Evolutionary conservation across 2,113 vertebrate species (phyloP).

Genomic region (Opisthocomus hoazin): DNA sequence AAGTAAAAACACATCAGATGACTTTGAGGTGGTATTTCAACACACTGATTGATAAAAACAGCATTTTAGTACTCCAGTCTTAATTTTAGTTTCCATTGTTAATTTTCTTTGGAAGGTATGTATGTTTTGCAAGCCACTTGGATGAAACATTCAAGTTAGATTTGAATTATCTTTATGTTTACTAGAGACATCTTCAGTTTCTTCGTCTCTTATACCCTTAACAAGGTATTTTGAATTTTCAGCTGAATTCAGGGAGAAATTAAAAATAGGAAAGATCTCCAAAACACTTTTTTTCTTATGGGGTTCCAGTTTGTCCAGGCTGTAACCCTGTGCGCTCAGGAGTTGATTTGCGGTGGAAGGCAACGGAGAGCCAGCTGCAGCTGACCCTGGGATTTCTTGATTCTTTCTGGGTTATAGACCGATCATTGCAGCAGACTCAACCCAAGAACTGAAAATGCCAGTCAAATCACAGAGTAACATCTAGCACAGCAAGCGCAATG

Average conservation of each 20-base stretch:
- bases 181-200: neutral
- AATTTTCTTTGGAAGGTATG: neutral
- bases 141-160: neutral
- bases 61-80: neutral
- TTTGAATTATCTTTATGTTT: neutral
- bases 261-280: neutral
- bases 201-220: neutral
- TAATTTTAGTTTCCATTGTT: neutral
- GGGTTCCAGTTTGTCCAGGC: neutral
- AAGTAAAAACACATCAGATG: neutral
- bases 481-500: rapidly evolving
- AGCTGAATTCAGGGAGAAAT: neutral
- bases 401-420: neutral
- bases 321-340: neutral
- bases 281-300: neutral
- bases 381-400: neutral
- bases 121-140: neutral
- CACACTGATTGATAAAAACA: neutral
- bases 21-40: neutral
- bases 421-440: neutral
- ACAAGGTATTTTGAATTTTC: neutral
- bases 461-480: neutral
- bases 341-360: neutral
- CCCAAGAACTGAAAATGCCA: neutral
- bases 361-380: neutral